Base-by-base conservation (phyloP, 1,140 invertebrate genomes). In the Portunus trituberculatus region DNA sequence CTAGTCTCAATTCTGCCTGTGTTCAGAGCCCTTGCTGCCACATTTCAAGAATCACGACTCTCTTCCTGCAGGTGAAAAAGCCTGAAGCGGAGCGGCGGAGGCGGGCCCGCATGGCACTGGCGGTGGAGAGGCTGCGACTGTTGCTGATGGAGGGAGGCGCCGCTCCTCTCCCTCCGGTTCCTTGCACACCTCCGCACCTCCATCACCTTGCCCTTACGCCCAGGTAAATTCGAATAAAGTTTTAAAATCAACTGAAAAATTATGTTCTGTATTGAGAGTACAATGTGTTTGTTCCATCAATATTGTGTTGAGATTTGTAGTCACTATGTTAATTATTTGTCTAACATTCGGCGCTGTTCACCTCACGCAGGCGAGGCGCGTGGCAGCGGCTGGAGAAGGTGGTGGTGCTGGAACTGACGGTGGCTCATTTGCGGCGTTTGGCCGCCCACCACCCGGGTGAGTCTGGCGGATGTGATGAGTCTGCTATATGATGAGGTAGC, bases 401-500 rank as follows among this genome's bases (percentile, higher is more conserved):
- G 45, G 89, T 91, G 46, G 89, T 91, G 46, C 46, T 91, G 89
- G 89, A 91, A 25, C 89, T 91, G 89, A 91, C 89, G 45, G 45
- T 91, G 89, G 39, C 32, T 10, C 89, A 91, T 25, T 45, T 91
- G 89, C 45, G 89, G 89, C 89, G 52, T 39, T 45, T 91, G 12
- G 89, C 89, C 28, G 46, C 89, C 20, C 89, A 91, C 28, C 89
- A 91, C 39, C 89, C 45, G 12, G 89, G 86, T 88, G 45, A 88
- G 31, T 45, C 31, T 20, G 31, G 20, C 86, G 32, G 6, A 12
- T 20, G 67, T 76, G 59, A 76, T 76, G 1, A 59, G 3, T 39
- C 39, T 39, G 39, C 39, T 39, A 39, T 39, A 6, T 39, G 39
- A 39, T 39, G 39, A n/a, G n/a, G n/a, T 6, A 59, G 16, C 16